Conservation (phyloP, 2,113 vertebrate genomes). For the Crotalus helleri region DNA sequence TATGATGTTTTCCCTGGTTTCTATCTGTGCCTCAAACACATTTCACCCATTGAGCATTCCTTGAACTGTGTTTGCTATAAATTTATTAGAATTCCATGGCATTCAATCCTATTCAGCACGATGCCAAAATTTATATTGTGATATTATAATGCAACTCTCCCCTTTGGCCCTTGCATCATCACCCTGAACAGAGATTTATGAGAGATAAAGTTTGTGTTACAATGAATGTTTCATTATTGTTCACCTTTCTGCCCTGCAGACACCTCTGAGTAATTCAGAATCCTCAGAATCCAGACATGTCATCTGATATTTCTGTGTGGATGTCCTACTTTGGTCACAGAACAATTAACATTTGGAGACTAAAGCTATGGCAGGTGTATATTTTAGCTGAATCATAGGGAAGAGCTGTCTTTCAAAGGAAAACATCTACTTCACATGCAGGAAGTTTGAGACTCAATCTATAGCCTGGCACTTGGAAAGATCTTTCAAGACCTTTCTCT, state of each 20-base stretch:
- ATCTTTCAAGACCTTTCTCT: neutral
- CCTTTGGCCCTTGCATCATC: neutral
- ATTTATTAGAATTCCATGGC: neutral
- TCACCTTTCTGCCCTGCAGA: neutral
- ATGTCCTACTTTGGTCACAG: neutral
- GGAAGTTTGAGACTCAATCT: neutral
- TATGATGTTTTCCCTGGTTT: neutral
- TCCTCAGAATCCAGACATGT: neutral
- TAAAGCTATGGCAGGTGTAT: neutral
- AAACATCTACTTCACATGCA: neutral
- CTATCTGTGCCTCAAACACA: neutral
- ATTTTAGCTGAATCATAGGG: neutral
- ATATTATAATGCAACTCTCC: neutral
- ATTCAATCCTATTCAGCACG: neutral
- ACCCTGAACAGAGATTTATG: neutral
- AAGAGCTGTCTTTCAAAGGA: neutral
- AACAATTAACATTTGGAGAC: neutral
- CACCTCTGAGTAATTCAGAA: neutral
- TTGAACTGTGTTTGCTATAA: neutral
- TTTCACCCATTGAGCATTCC: neutral
- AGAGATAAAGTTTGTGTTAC: neutral
- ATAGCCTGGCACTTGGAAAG: neutral
- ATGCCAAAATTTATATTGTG: neutral
- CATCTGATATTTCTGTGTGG: neutral
- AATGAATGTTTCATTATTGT: neutral